Evolutionary conservation across 2,797 vertebrate species (phyloP), one percentile per base, ranked within the genome.

Genomic region (Tamandua tetradactyla): DNA sequence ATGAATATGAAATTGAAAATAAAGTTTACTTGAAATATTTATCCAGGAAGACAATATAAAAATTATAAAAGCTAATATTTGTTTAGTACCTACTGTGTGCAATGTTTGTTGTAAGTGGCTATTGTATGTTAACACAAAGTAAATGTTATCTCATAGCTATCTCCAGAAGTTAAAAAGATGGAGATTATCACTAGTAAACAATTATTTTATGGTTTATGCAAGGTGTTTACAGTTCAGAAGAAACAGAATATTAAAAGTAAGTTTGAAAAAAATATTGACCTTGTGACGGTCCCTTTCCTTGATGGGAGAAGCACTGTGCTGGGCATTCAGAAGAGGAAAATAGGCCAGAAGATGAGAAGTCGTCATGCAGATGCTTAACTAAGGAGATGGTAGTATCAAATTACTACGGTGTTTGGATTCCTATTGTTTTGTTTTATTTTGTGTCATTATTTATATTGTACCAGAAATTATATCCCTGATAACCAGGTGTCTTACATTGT

Each of bases 11-110:
- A 7, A 27, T 44, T 82, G 2, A 40, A 74, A 85, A 62, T 10
- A 68, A 93, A 47, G 10, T 87, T 12, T 64, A 52, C 47, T 94
- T 90, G 12, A 87, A n/a, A n/a, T 62, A 35, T 80, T 72, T 82
- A 49, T 61, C 2, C 12, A 71, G 13, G 57, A 85, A 74, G 44
- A 79, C 32, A 52, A 61, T 66, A 55, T 78, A 71, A 76, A 72
- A 55, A 62, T 8, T 12, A 1, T n/a, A 44, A 59, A 62, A 87
- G 6, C 17, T 55, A 81, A 75, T 11, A 59, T 62, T 87, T 71
- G 76, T 61, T 47, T 37, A 35, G 3, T 6, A 68, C 68, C 61
- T 80, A 22, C 37, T 32, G 23, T 52, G 35, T 69, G 30, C 44
- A 78, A 55, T 10, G 32, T 71, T 47, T 37, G 74, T 62, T 47